Percentiles rank a stretch among this genome's conserved stretches.
phyloP scores from a whole-genome alignment of 2,888 invertebrate genomes.

The Ormyrus thymus region DNA sequence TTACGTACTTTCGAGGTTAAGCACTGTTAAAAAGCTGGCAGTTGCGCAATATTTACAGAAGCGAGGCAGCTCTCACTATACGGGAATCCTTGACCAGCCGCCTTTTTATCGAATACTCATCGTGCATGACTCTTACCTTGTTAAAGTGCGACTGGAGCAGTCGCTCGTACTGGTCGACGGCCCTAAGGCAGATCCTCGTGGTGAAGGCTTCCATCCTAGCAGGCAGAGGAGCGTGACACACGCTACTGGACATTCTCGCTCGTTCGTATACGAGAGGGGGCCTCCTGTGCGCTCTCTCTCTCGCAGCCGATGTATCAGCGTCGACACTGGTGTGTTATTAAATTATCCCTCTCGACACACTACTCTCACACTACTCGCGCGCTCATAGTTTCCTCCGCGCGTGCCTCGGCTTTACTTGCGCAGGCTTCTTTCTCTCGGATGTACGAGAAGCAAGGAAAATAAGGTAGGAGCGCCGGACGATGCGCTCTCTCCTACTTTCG shows the following conservation, averaged over 20 bases:
- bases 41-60: too few relatives aligned
- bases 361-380: not conserved
- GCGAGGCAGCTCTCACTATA: too few relatives aligned
- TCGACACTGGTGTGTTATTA: too few relatives aligned
- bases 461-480: not conserved
- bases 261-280: not conserved
- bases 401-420: too few relatives aligned
- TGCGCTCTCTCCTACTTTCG: not conserved
- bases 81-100: too few relatives aligned
- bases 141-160: conserved; percentile 78
- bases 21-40: too few relatives aligned
- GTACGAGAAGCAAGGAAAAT: not conserved
- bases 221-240: conserved; percentile 72
- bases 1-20: too few relatives aligned
- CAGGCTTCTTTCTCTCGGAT: not conserved
- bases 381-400: not conserved
- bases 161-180: conserved; percentile 80
- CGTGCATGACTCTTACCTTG: too few relatives aligned
- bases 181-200: conserved; percentile 78
- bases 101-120: too few relatives aligned
- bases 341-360: too few relatives aligned
- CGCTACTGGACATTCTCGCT: conserved; percentile 70
- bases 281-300: too few relatives aligned
- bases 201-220: conserved; percentile 75
- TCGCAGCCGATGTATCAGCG: too few relatives aligned